phyloP scores from a whole-genome alignment of 2,797 vertebrate species.

The Pangasius sanitwongsei region DNA sequence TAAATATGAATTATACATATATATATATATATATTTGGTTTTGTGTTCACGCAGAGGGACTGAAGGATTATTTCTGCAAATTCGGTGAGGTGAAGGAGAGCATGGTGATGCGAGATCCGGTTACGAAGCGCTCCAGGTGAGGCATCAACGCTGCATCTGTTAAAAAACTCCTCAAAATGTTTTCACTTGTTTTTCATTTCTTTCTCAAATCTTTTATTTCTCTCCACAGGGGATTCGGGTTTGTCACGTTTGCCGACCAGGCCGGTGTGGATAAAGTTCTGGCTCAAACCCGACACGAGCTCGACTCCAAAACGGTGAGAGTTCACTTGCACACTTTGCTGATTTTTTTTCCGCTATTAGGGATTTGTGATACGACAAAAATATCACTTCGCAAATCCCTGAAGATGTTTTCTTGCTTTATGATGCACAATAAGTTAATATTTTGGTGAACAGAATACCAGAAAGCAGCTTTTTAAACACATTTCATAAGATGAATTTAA shows the following conservation, averaged over 20 bases:
- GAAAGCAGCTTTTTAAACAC: not conserved
- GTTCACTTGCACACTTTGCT: slow-evolving; percentile 27
- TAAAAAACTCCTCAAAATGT: not conserved
- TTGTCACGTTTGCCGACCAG: slow-evolving; percentile 98
- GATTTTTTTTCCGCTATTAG: not conserved
- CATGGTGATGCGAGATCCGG: slow-evolving; percentile 99
- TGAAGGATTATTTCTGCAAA: slow-evolving; percentile 99
- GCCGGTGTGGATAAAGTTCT: slow-evolving; percentile 98
- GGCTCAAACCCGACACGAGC: slow-evolving; percentile 94
- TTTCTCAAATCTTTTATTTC: slow-evolving; percentile 44
- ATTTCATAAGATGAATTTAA: not conserved
- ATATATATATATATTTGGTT: not conserved
- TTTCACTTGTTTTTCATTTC: not conserved
- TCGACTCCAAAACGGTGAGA: slow-evolving; percentile 99
- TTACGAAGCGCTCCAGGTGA: slow-evolving; percentile 99
- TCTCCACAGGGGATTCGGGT: slow-evolving; percentile 90
- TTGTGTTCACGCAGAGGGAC: slow-evolving; percentile 80
- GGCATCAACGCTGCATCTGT: slow-evolving; percentile 35
- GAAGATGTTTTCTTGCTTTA: not conserved
- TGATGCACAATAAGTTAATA: too few relatives aligned
- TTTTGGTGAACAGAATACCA: not conserved
- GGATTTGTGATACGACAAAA: not conserved
- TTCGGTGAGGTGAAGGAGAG: slow-evolving; percentile 99
- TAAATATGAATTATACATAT: not conserved
- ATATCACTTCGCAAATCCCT: not conserved